phyloP scores from a whole-genome alignment of 2,797 vertebrate genomes.

The Peromyscus nudipes region DNA sequence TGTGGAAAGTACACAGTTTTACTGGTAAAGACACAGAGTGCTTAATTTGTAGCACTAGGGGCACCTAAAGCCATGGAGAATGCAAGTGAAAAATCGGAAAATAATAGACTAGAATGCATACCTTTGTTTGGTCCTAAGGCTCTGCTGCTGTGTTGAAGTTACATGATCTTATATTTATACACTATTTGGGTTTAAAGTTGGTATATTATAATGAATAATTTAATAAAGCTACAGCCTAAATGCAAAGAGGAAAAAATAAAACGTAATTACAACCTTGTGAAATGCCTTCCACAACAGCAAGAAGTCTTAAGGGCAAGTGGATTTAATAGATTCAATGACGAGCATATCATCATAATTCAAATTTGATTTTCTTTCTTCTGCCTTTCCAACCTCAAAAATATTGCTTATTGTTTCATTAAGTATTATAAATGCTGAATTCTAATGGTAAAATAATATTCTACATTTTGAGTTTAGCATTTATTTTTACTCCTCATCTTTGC shows the following conservation, averaged over 20 bases:
- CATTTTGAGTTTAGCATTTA: slow-evolving; percentile 51
- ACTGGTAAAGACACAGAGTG: not conserved
- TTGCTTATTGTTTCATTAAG: slow-evolving; percentile 80
- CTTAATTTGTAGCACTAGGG: slow-evolving; percentile 51
- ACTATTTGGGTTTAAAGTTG: slow-evolving; percentile 80
- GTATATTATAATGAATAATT: slow-evolving; percentile 85
- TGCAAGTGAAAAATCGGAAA: slow-evolving; percentile 65
- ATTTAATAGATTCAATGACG: slow-evolving; percentile 84
- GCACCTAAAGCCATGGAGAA: slow-evolving; percentile 57
- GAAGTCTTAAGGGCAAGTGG: slow-evolving; percentile 83
- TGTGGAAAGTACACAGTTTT: not conserved
- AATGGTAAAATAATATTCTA: slow-evolving; percentile 60
- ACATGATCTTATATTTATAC: slow-evolving; percentile 78
- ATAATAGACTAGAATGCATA: slow-evolving; percentile 62
- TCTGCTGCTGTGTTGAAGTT: slow-evolving; percentile 70
- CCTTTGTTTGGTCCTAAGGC: slow-evolving; percentile 76
- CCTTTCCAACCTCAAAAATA: slow-evolving; percentile 79
- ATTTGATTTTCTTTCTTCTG: slow-evolving; percentile 83
- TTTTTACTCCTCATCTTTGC: slow-evolving; percentile 47
- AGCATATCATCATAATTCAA: slow-evolving; percentile 83
- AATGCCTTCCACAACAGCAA: slow-evolving; percentile 80
- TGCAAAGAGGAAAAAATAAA: slow-evolving; percentile 69
- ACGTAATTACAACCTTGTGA: slow-evolving; percentile 83
- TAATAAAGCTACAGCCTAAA: slow-evolving; percentile 82
- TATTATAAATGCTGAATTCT: slow-evolving; percentile 69